Base-by-base conservation (phyloP, 2,797 vertebrate genomes). In the Neopelma chrysocephalum region DNA sequence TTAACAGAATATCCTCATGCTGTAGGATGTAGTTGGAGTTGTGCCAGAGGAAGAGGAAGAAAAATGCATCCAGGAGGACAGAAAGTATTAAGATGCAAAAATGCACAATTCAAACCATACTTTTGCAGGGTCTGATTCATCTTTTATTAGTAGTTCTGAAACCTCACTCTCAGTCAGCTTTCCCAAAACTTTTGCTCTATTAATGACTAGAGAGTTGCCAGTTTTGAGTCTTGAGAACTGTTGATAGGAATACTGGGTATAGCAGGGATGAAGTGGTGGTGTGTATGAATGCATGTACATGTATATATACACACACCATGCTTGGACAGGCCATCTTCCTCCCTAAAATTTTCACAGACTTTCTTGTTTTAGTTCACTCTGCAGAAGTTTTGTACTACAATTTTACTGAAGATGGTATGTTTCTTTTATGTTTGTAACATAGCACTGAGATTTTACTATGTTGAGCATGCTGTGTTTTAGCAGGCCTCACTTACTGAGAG, bases 91-190 rank as follows among this genome's bases (percentile, higher is more conserved):
- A 70, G 38, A 29, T 25, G 15, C 6, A 60, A 57, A 90, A 94
- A 42, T 15, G 15, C 40, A 34, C 27, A 66, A 10, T 73, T 84
- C 25, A 54, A 25, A 75, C 20, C 26, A 12, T 76, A 40, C 12
- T 80, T 87, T 50, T 66, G 20, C 21, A 62, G n/a, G 21, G 12
- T 75, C 15, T 71, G 31, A 43, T 84, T 69, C 31, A 58, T 64
- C 20, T 76, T 80, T 42, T n/a, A 14, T 56, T 85, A 81, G 47
- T 40, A 92, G 18, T 51, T 95, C 69, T 72, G 58, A 80, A 92
- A 61, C 40, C 20, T 68, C 16, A 1, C 36, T 71, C 69, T 78
- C 11, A 0, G 27, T 89, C 18, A 82, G 29, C 12, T 70, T 94
- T 88, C 58, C 57, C 34, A 51, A 71, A 86, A 48, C 26, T 45